phyloP scores from a whole-genome alignment of 2,797 vertebrate genomes.

The Ctenochaetus hawaiiensis region DNA sequence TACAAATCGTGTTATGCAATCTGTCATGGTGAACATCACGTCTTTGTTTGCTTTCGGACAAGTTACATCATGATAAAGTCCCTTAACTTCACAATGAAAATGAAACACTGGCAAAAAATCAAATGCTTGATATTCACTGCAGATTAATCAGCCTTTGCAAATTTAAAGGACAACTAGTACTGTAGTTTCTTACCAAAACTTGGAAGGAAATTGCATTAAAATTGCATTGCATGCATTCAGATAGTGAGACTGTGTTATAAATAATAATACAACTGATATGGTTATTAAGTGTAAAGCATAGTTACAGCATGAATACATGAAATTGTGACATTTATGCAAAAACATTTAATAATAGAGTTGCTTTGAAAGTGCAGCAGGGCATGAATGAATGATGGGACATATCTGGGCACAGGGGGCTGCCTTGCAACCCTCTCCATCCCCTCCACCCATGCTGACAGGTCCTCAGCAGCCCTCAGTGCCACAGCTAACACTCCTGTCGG shows the following conservation, averaged over 20 bases:
- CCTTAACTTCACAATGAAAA: neutral
- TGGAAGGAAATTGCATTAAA: no score
- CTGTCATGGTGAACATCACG: neutral
- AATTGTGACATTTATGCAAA: neutral
- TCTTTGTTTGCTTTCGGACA: neutral
- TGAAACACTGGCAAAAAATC: neutral
- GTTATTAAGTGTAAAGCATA: neutral
- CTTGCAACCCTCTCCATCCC: no score
- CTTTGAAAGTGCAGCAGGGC: neutral
- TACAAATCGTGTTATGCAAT: neutral
- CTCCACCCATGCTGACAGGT: slow-evolving; percentile 42
- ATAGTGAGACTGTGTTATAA: no score
- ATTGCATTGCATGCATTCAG: no score
- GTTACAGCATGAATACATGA: neutral
- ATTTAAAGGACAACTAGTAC: no score
- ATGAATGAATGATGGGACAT: neutral
- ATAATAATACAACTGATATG: no score
- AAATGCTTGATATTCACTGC: no score
- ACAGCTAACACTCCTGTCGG: slow-evolving; percentile 37
- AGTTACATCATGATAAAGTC: neutral
- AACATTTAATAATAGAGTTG: neutral
- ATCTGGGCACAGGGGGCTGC: neutral
- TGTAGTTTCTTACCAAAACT: no score
- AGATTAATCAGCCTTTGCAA: no score
- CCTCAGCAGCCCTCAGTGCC: slow-evolving; percentile 32